Evolutionary conservation across 2,888 invertebrate species (phyloP), one percentile per base, ranked within the genome.

Genomic region (Eustalomyia histrio): DNA sequence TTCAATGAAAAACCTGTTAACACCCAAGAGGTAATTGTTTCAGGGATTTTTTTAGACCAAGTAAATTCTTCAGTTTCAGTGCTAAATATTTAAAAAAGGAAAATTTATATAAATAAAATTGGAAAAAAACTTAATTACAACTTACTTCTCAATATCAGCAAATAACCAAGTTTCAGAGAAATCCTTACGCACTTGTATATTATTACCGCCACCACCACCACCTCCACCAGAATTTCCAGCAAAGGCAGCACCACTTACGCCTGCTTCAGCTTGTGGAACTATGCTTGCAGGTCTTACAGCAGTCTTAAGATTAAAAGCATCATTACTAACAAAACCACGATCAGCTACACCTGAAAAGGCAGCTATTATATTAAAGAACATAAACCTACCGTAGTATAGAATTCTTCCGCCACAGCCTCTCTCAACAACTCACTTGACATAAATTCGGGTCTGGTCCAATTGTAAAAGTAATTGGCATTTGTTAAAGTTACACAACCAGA

Each of bases 1-100:
- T 95, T 94, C 81, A 97, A 90, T 3, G 96, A 94, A 88, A 97
- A 97, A 3, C 95, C 97, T 61, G 94, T 94, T 17, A 96, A 91
- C 4, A 95, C 92, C 96, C 96, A 97, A 0, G 95, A 95, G 1
- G 95, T 96, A 78, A 97, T 94, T 0, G 95, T 94, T 86, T 95
- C 95, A 0, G 97, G 97, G 8, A 95, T 94, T 60, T 91, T 92
- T 83, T 94, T 84, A 0, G 83, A 76, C 84, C 84, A 88, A 12
- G 86, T 87, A 50, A 87, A 88, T 0, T 86, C 83, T 76, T 86
- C 87, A 0, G 80, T 33, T 43, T 84, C 79, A 0, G 88, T 88
- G 55, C 85, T 84, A 12, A 24, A 52, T 58, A 24, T 29, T 17
- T 0, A 18, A 18, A n/a, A 52, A 33, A 35, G 10, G 1, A 35